A percentile compares a stretch with the other conserved stretches of the same genome.
These are phyloP conservation scores for Romanogobio albipinnatus DNA, from an alignment of 2,113 vertebrate genomes.

Conservation along the genomic window DNA sequence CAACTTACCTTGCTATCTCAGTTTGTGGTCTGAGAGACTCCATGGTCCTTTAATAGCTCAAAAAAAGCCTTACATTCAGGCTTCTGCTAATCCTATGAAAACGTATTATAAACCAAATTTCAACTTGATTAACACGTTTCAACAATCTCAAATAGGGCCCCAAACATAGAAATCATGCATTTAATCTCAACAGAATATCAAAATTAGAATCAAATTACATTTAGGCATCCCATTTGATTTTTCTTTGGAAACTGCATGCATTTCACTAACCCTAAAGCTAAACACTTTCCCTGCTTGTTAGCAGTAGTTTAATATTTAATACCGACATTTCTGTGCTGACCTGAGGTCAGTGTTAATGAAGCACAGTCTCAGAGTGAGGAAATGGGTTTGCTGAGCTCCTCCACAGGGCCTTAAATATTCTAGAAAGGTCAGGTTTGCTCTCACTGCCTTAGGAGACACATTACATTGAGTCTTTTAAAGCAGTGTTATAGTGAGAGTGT, in stretches of 20 bases:
- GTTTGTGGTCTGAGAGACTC: background rate
- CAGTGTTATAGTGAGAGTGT: background rate
- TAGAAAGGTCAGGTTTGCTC: constrained; percentile 38
- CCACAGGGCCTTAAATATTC: background rate
- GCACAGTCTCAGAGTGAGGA: constrained; percentile 3
- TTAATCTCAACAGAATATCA: background rate
- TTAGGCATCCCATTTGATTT: background rate
- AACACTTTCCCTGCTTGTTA: constrained; percentile 12
- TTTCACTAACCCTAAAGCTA: background rate
- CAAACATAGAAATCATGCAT: background rate
- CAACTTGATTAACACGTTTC: background rate
- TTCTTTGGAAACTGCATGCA: background rate
- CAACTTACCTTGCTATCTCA: too few species aligned
- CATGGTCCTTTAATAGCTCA: background rate
- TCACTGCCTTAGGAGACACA: background rate
- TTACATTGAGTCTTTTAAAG: constrained; percentile 4
- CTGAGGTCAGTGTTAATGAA: constrained; percentile 39
- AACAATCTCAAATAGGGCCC: background rate
- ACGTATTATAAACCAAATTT: background rate
- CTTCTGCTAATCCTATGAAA: background rate
- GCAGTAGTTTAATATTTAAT: constrained; percentile 45
- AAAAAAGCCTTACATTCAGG: background rate
- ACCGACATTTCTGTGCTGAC: constrained; percentile 26
- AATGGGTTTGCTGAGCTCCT: background rate
- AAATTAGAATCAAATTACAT: background rate